Evolutionary conservation across 2,113 vertebrate species (phyloP).

Genomic region (Ursus arctos): DNA sequence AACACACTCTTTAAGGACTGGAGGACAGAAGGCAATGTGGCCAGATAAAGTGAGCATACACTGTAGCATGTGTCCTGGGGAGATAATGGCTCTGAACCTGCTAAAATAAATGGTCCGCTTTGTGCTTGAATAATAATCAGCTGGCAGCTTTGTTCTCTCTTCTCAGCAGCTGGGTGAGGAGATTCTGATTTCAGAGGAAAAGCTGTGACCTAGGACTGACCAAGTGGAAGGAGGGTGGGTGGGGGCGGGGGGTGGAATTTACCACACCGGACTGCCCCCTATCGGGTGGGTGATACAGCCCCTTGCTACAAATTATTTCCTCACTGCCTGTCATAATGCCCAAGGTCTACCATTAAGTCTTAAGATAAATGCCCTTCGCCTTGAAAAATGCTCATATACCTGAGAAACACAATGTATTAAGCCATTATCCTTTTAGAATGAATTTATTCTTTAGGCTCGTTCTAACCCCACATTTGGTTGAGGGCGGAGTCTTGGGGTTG

Average conservation of each 20-base stretch:
- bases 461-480: background rate
- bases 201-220: background rate
- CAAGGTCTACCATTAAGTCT: background rate
- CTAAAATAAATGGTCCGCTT: conserved; percentile 66
- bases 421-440: background rate
- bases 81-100: conserved; percentile 82
- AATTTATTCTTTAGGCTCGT: background rate
- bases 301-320: background rate
- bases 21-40: conserved; percentile 70
- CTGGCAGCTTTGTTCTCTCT: conserved; percentile 56
- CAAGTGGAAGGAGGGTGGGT: background rate
- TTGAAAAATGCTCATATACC: background rate
- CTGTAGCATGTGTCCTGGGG: conserved; percentile 72
- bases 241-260: background rate
- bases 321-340: background rate
- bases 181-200: conserved; percentile 58
- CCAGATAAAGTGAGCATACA: conserved; percentile 73
- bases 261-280: background rate
- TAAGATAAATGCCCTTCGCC: background rate
- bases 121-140: conserved; percentile 74
- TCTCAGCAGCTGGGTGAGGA: conserved; percentile 36
- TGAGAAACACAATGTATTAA: background rate
- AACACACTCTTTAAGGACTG: conserved; percentile 66
- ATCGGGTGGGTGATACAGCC: rapidly evolving
- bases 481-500: background rate